Conservation (phyloP, 1,140 invertebrate species). For the Drosophila obscura region DNA sequence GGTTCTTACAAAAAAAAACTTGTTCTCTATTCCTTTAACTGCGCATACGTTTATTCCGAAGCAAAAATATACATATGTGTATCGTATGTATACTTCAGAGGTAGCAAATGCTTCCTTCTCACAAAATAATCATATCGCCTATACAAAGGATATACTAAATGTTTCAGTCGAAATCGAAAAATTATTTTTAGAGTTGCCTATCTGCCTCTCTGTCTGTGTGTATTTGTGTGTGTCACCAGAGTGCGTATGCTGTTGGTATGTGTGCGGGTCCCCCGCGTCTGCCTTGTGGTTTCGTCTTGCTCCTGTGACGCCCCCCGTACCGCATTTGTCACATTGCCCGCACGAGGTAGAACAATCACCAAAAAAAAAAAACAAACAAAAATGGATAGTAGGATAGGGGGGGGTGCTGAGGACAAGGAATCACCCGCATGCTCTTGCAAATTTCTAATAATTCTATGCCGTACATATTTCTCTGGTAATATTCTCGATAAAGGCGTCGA, state of each 20-base stretch:
- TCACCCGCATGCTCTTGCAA: constrained; percentile 19
- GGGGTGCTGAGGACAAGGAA: constrained; percentile 3
- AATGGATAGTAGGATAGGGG: constrained; percentile 39
- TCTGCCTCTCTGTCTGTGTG: constrained; percentile 8
- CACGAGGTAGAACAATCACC: constrained; percentile 11
- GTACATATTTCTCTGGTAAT: too few relatives aligned
- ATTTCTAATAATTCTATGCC: background rate
- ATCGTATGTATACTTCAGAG: too few relatives aligned
- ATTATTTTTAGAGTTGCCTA: constrained; percentile 41
- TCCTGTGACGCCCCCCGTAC: constrained; percentile 36
- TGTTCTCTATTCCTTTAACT: too few relatives aligned
- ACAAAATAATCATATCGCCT: too few relatives aligned
- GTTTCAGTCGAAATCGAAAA: constrained; percentile 19
- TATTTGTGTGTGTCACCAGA: constrained; percentile 4
- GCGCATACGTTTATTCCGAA: too few relatives aligned
- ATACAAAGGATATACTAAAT: too few relatives aligned
- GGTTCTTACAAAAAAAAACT: too few relatives aligned
- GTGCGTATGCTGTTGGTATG: constrained; percentile 3
- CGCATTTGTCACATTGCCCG: constrained; percentile 17
- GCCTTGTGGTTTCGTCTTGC: constrained; percentile 22
- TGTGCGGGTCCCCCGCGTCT: constrained; percentile 32
- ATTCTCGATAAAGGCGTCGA: too few relatives aligned
- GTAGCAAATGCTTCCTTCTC: too few relatives aligned
- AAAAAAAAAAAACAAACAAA: constrained; percentile 11
- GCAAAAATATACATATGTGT: too few relatives aligned